Evolutionary conservation across 2,113 vertebrate species (phyloP), one percentile per base, ranked within the genome.

Genomic region (Potamarius usumacintae): DNA sequence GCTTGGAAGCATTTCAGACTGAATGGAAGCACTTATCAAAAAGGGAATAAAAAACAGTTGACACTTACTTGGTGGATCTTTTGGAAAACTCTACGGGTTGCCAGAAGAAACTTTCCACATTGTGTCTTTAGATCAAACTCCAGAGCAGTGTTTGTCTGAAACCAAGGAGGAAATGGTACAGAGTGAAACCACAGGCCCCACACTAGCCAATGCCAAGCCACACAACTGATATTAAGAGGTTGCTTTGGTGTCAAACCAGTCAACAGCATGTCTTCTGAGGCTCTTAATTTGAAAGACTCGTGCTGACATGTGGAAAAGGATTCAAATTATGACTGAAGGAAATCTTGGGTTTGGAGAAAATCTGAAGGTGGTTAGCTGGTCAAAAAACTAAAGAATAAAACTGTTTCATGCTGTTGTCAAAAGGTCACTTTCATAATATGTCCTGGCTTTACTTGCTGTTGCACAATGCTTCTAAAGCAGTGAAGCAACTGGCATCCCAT

Each of bases 1-100:
- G 63, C 62, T 50, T 27, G 5, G 60, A 80, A 58, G 85, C 85
- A 78, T 86, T 88, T 88, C 89, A 63, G 85, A 77, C 78, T n/a
- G 30, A 87, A 90, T 87, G 83, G 91, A 91, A 91, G 78, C 77
- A 83, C 89, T 92, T 92, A 84, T 88, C 57, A 71, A 50, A 88
- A 83, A 87, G 55, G 88, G 71, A 90, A 86, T 76, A 60, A 69
- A 60, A 69, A 87, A 72, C 83, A 85, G 53, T 85, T 83, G 55
- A 82, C 9, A n/a, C 4, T 42, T 42, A 87, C 48, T 55, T 88
- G 58, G 79, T 6, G 88, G 81, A 60, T 88, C 76, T 90, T 78
- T 77, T 82, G 57, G 76, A 67, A 87, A 58, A 65, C 57, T 83
- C 82, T 34, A 7, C 74, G 85, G 77, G 78, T 58, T 69, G 67